Conservation (phyloP, 2,797 vertebrate genomes). For the Falco concolor region DNA sequence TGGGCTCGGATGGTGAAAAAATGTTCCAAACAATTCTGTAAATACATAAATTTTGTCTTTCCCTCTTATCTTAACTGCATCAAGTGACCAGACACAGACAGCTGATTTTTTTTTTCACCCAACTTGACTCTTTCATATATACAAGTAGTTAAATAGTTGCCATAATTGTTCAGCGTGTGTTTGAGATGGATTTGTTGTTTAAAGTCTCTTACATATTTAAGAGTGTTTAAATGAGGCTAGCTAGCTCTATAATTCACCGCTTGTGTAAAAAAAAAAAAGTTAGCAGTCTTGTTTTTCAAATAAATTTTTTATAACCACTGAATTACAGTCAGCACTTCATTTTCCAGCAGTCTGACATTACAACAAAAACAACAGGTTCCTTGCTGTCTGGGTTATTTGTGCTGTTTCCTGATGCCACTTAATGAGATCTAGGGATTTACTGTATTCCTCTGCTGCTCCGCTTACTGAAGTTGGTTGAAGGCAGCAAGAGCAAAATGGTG, state of each 20-base stretch:
- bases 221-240: conserved; percentile 44
- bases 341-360: conserved; percentile 39
- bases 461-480: not conserved
- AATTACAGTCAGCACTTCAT: conserved; percentile 33
- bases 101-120: conserved; percentile 6
- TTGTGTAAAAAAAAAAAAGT: not conserved
- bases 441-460: not conserved
- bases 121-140: not conserved
- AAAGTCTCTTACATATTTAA: conserved; percentile 45
- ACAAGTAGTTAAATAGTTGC: conserved; percentile 41
- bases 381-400: conserved; percentile 45
- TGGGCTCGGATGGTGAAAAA: too few relatives aligned
- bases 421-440: conserved; percentile 33
- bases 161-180: conserved; percentile 8
- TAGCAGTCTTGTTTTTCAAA: conserved; percentile 39
- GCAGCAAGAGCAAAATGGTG: not conserved
- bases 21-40: too few relatives aligned
- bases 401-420: conserved; percentile 13
- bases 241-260: conserved; percentile 33
- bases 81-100: not conserved
- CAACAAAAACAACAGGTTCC: conserved; percentile 54
- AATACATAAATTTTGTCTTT: not conserved
- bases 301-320: conserved; percentile 47
- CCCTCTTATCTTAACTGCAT: not conserved
- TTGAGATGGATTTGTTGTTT: conserved; percentile 40